phyloP scores from a whole-genome alignment of 2,888 invertebrate species.

The Phoenoteleia sp. region DNA sequence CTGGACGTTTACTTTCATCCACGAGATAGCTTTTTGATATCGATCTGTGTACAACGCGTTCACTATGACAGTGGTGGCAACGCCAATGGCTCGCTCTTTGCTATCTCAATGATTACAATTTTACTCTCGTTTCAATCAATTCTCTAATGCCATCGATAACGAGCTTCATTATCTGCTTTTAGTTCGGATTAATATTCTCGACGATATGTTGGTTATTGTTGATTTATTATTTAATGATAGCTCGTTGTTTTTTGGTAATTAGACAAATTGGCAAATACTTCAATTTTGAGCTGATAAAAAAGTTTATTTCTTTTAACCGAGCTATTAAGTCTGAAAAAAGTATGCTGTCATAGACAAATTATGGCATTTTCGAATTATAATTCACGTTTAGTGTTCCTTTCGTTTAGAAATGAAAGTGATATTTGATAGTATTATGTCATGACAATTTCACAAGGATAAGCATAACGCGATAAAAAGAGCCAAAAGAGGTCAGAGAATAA shows the following conservation, averaged over 20 bases:
- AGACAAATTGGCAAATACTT: too few species aligned
- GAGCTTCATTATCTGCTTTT: background rate
- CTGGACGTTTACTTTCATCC: slow-evolving; percentile 61
- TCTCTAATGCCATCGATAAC: background rate
- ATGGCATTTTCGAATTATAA: background rate
- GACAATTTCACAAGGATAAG: background rate
- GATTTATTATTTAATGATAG: too few species aligned
- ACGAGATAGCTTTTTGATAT: slow-evolving; percentile 64
- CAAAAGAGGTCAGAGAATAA: background rate
- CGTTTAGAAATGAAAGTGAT: background rate
- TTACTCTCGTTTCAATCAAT: slow-evolving; percentile 10
- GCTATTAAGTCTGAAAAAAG: too few species aligned
- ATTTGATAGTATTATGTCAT: background rate
- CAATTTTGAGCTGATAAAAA: too few species aligned
- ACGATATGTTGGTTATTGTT: too few species aligned
- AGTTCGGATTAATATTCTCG: too few species aligned
- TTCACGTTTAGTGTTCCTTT: background rate
- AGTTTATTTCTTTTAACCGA: too few species aligned
- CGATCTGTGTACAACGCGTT: slow-evolving; percentile 65
- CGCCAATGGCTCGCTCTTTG: slow-evolving; percentile 31
- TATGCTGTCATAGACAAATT: background rate
- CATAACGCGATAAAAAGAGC: background rate
- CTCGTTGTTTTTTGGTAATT: too few species aligned
- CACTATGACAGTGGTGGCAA: slow-evolving; percentile 51
- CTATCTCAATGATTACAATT: slow-evolving; percentile 6